These are phyloP conservation scores for Scatophagus argus DNA, from an alignment of 2,113 vertebrate genomes.

Conservation along the genomic window DNA sequence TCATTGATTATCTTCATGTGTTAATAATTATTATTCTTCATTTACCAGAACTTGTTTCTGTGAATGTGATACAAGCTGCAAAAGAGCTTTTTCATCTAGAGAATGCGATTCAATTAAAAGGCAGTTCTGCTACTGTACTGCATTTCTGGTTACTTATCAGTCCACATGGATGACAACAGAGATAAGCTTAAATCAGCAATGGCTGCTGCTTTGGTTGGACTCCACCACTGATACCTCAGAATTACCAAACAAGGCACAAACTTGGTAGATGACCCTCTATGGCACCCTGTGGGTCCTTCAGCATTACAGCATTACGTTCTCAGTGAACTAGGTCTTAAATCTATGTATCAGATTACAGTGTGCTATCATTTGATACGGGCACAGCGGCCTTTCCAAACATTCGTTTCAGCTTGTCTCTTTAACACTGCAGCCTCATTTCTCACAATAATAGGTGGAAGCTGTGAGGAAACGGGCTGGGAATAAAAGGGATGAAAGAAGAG, in stretches of 20 bases:
- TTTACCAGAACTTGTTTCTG: neutral
- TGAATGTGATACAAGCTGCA: neutral
- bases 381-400: conserved; percentile 27
- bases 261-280: neutral
- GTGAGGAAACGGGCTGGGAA: neutral
- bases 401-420: conserved; percentile 14
- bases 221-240: too few relatives aligned
- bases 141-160: too few relatives aligned
- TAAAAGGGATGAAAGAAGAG: conserved; percentile 31
- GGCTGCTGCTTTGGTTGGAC: neutral
- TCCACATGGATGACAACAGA: neutral
- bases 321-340: neutral
- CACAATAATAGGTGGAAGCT: neutral
- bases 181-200: neutral
- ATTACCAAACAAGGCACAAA: neutral
- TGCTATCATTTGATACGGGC: conserved; percentile 3
- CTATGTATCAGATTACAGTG: neutral
- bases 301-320: neutral
- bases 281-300: neutral
- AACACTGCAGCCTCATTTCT: conserved; percentile 28
- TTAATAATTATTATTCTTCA: too few relatives aligned
- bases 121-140: too few relatives aligned
- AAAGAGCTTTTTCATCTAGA: too few relatives aligned
- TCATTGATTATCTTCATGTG: too few relatives aligned
- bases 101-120: neutral